Conservation (phyloP, 2,797 vertebrate genomes). For the Smutsia gigantea region DNA sequence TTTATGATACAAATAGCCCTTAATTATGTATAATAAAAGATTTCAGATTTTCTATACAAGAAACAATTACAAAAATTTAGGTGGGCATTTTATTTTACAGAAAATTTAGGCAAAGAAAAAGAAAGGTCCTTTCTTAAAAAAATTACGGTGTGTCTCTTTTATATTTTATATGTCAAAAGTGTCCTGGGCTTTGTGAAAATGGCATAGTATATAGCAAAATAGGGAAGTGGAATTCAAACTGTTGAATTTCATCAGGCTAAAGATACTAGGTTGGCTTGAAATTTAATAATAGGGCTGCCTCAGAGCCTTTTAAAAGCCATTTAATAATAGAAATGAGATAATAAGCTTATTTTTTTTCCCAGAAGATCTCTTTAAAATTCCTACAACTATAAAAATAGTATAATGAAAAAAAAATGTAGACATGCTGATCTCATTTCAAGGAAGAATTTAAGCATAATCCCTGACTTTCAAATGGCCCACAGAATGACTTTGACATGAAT, state of each 20-base stretch:
- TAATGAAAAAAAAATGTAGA: constrained; percentile 24
- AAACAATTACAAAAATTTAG: background rate
- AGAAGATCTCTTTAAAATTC: constrained; percentile 53
- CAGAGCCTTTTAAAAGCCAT: constrained; percentile 46
- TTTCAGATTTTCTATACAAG: background rate
- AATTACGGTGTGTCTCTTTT: background rate
- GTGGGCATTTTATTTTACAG: background rate
- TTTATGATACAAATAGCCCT: background rate
- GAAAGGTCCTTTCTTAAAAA: background rate
- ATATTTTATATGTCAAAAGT: constrained; percentile 5
- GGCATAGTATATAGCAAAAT: background rate
- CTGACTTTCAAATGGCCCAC: constrained; percentile 1
- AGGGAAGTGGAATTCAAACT: background rate
- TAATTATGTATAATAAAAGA: background rate
- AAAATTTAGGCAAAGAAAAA: constrained; percentile 3
- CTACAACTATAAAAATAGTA: constrained; percentile 52
- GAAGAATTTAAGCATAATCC: constrained; percentile 49
- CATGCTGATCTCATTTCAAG: constrained; percentile 44
- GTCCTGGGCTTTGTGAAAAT: constrained; percentile 27
- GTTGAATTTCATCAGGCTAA: background rate
- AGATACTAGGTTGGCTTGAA: background rate
- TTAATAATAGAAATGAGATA: constrained; percentile 70
- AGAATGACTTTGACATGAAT: constrained; percentile 1
- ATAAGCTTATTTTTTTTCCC: constrained; percentile 29
- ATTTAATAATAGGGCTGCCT: constrained; percentile 37